phyloP scores from a whole-genome alignment of 2,888 invertebrate genomes.

The Dynastes maya region DNA sequence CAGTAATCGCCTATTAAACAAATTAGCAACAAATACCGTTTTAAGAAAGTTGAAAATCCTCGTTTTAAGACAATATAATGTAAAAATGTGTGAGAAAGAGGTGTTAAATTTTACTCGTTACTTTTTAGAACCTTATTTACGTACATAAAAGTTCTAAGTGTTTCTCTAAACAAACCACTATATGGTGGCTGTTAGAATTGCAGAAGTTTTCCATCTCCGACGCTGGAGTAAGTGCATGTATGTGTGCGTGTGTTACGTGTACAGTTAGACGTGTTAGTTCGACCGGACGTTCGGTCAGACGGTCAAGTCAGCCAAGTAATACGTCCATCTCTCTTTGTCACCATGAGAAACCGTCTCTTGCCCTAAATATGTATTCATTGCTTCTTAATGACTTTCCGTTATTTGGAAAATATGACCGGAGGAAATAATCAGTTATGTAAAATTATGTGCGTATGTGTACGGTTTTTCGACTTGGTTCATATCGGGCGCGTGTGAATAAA shows the following conservation, averaged over 20 bases:
- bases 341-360: conserved; percentile 51
- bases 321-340: conserved; percentile 46
- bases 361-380: conserved; percentile 50
- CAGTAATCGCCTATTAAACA: too few relatives aligned
- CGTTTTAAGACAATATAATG: too few relatives aligned
- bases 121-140: too few relatives aligned
- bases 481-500: conserved; percentile 23
- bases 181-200: neutral
- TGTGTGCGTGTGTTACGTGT: conserved; percentile 29
- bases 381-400: conserved; percentile 38
- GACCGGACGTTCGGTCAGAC: conserved; percentile 60
- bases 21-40: too few relatives aligned
- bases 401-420: conserved; percentile 34
- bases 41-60: too few relatives aligned
- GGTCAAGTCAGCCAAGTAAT: conserved; percentile 59
- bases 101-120: too few relatives aligned
- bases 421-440: conserved; percentile 40
- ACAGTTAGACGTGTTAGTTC: conserved; percentile 51
- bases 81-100: too few relatives aligned
- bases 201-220: neutral
- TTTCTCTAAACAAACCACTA: too few relatives aligned
- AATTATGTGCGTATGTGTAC: conserved; percentile 26
- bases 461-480: conserved; percentile 7
- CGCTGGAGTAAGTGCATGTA: conserved; percentile 8
- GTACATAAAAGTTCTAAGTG: too few relatives aligned